Base-by-base conservation (phyloP, 2,113 vertebrate genomes). In the Chaetodon auriga region DNA sequence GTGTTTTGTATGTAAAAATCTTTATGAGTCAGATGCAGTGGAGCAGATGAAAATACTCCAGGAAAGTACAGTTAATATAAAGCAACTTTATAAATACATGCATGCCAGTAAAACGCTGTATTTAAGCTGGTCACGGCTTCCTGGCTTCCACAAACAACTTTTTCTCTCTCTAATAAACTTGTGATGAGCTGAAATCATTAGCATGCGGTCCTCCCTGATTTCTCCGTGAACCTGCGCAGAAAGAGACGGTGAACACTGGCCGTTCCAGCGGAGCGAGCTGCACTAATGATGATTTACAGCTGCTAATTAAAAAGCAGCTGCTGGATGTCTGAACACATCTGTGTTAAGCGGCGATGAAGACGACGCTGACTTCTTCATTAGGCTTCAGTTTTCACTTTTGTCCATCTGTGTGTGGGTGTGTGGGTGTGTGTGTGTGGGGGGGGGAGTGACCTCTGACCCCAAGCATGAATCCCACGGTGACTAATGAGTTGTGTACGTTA, bases 271-370 rank as follows among this genome's bases (percentile, higher is more conserved):
- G 54, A 62, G 61, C 68, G 41, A 30, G 64, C 63, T 43, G 71
- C 73, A 70, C 19, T 73, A 81, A 73, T 79, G n/a, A 80, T 45
- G 23, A 81, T 68, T 79, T 68, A 79, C 82, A 80, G 55, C 79
- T 69, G 80, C 74, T 83, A 66, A 84, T 90, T 80, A 83, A 62
- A 61, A 46, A 81, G 1, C 86, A 89, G 85, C 85, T 88, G 87
- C 75, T 68, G 30, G 71, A 51, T 73, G 81, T 83, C 61, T 65
- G 65, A 79, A 62, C 49, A 80, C 87, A 83, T 84, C 78, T 69
- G 76, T 25, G 65, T 51, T 14, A 35, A 21, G n/a, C 60, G 13
- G 11, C 38, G 72, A 80, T 64, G 71, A 57, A 21, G 41, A 61
- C 8, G 72, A 80, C 54, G 38, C 71, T 66, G 69, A 75, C 66